Evolutionary conservation across 2,888 invertebrate species (phyloP), one percentile per base, ranked within the genome.

Genomic region (Thyatira batis): DNA sequence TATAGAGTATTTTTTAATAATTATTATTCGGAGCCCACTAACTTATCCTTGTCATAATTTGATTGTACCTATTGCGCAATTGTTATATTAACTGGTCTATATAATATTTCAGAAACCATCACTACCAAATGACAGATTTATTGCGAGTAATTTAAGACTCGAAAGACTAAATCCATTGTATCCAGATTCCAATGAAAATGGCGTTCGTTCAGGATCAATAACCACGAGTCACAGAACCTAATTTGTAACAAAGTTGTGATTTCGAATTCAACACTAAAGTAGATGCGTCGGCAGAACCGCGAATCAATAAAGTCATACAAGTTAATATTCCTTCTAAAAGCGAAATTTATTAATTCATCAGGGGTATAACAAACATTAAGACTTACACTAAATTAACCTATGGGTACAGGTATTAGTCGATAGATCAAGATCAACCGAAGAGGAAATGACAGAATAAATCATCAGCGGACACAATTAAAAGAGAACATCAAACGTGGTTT

Each of bases 381-480:
- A 76, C 85, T 87, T 89, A 89, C 57, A 66, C 83, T 87, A 84
- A 67, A 71, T 80, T 85, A 87, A 75, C 69, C 70, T 80, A 85
- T 83, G 69, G 63, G 69, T 82, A 83, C 73, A 85, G 79, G 69
- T 74, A 69, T 77, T 76, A 73, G 71, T 77, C 78, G 67, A 76
- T 71, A 69, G 73, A 73, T 73, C 68, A 73, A 81, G 61, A 73
- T 82, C 76, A 81, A 82, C 73, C 76, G 65, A 69, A 67, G 71
- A 73, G 71, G 55, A 57, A 58, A 58, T 44, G 45, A 44, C 48
- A 54, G 52, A 52, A 56, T 51, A 52, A 51, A 52, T 39, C 60
- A 59, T 54, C 54, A 63, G 49, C 50, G 44, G 66, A 74, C 74
- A 65, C 69, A 69, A 73, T 71, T 67, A 66, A 69, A 82, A 72